Evolutionary conservation across 1,140 invertebrate species (phyloP), one percentile per base, ranked within the genome.

Genomic region (Gonatopus flavifemur): DNA sequence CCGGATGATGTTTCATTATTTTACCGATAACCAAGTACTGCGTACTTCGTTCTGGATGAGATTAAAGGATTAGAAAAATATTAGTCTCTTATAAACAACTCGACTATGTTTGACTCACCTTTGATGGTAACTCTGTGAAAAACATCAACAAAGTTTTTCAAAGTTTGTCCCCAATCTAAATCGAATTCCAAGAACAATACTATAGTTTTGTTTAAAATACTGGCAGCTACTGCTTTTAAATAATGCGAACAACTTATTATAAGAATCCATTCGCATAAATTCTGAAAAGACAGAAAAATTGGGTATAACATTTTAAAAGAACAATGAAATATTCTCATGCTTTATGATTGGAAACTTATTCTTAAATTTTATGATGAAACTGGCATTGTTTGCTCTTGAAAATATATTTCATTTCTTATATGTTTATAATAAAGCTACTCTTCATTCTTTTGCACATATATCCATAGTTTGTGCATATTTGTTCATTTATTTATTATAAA

Each of bases 181-280:
- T 66, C 52, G 24, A 40, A 37, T 37, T 60, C 30, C 0, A 30
- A 24, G 41, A 59, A 67, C 19, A 50, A 24, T 40, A 58, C 20
- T 46, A 71, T 62, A 3, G 69, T 45, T 41, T 57, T 64, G 35
- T 39, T 44, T 10, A 70, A 69, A 28, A 45, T 18, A 18, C 25
- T 36, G 4, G 28, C 42, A 22, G 62, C 69, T 31, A 47, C 28
- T 46, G 54, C 64, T 49, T 56, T 49, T 12, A 47, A 31, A 39
- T 36, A 53, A 30, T 6, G 6, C 5, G 25, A 20, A 38, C 53
- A 47, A 22, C 37, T 38, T 25, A 20, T 55, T 36, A 15, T 35
- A 6, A 70, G 38, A n/a, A 44, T 59, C 3, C 7, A 15, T 25
- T 64, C 44, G 21, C 67, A 67, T 32, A 52, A 19, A 15, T 57